Evolutionary conservation across 2,888 invertebrate species (phyloP).

Genomic region (Aethes cnicana): DNA sequence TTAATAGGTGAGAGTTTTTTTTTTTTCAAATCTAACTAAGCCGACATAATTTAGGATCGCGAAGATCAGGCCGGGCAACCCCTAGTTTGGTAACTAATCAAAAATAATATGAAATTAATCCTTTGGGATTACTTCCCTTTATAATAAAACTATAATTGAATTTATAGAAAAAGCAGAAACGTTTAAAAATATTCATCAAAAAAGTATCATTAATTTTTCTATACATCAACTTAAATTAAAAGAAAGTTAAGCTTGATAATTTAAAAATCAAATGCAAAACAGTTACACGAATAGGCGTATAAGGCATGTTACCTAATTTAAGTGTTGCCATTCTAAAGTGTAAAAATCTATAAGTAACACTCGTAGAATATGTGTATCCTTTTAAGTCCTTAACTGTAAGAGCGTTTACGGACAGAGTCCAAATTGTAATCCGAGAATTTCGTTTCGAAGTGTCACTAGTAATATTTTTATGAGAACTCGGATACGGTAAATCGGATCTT

Average conservation of each 20-base stretch:
- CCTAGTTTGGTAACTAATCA: slow-evolving; percentile 6
- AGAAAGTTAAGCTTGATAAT: too few species aligned
- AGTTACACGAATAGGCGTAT: slow-evolving; percentile 5
- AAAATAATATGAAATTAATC: slow-evolving; percentile 1
- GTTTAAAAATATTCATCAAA: neutral
- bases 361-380: too few species aligned
- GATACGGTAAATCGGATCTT: too few species aligned
- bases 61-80: slow-evolving; percentile 1
- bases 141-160: neutral
- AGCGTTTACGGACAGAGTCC: too few species aligned
- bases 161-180: neutral
- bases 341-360: neutral
- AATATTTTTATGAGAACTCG: too few species aligned
- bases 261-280: slow-evolving; percentile 4
- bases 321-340: slow-evolving; percentile 8
- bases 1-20: too few species aligned
- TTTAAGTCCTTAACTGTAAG: too few species aligned
- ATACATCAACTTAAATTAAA: too few species aligned
- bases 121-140: slow-evolving; percentile 3
- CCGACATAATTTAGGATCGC: neutral
- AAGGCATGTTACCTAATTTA: slow-evolving; percentile 13
- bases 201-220: too few species aligned
- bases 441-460: too few species aligned
- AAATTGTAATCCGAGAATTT: too few species aligned
- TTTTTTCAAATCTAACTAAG: neutral